Conservation (phyloP, 2,113 vertebrate genomes). For the Passer domesticus region DNA sequence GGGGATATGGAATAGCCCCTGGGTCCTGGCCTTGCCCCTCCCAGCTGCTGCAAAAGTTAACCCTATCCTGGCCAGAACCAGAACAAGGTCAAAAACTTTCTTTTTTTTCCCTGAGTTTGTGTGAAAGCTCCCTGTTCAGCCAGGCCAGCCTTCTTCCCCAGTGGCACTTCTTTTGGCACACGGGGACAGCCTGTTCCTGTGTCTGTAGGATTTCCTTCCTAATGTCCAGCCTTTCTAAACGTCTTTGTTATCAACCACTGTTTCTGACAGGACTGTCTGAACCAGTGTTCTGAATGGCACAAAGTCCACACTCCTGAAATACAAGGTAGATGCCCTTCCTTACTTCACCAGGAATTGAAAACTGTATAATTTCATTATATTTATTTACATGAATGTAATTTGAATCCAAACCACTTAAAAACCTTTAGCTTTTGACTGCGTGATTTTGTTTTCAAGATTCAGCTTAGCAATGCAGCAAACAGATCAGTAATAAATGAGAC, state of each 20-base stretch:
- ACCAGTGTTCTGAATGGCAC: background rate
- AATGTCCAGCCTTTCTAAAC: background rate
- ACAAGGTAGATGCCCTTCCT: background rate
- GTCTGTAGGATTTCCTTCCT: background rate
- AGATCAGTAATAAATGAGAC: background rate
- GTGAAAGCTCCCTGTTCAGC: background rate
- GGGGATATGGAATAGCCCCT: rapidly evolving
- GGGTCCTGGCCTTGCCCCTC: too few species aligned
- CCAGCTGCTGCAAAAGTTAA: background rate
- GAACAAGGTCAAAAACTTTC: background rate
- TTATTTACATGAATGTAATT: background rate
- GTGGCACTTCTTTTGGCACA: background rate
- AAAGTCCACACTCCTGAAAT: background rate
- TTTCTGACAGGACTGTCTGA: background rate
- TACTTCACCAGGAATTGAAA: background rate
- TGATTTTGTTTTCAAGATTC: background rate
- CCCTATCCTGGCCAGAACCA: background rate
- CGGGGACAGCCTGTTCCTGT: background rate
- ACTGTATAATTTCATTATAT: background rate
- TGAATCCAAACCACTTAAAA: background rate
- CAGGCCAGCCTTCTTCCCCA: background rate
- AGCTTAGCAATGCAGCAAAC: background rate
- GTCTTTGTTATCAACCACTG: background rate
- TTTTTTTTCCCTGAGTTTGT: background rate
- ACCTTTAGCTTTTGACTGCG: background rate